Percentiles rank a stretch among this genome's conserved stretches.
Conservation (phyloP, 2,888 invertebrate species). For the Lasioglossum malachurum region DNA sequence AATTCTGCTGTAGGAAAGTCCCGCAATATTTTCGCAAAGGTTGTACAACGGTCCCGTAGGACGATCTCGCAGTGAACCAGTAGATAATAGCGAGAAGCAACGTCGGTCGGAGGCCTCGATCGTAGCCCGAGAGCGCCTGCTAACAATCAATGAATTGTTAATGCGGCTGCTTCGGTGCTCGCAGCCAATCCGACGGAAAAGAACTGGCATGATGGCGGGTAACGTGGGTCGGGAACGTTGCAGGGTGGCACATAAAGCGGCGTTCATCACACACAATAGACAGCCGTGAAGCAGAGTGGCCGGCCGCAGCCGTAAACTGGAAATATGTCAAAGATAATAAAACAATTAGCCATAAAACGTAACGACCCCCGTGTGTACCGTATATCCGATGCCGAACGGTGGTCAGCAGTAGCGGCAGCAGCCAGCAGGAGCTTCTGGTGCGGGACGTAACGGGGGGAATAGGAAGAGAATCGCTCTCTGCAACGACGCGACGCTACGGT, state of each 20-base stretch:
- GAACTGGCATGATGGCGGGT: slow-evolving; percentile 15
- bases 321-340: slow-evolving; percentile 85
- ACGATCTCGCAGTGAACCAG: background rate
- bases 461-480: slow-evolving; percentile 59
- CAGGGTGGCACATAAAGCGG: slow-evolving; percentile 80
- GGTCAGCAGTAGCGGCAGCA: slow-evolving; percentile 62
- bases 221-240: slow-evolving; percentile 47
- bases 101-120: background rate
- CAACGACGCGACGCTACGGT: slow-evolving; percentile 41
- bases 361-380: slow-evolving; percentile 83
- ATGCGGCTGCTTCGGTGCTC: background rate
- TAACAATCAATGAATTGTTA: slow-evolving; percentile 11
- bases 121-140: background rate
- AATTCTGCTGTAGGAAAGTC: background rate
- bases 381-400: slow-evolving; percentile 67
- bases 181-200: slow-evolving; percentile 27
- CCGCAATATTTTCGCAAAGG: background rate
- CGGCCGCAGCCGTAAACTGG: slow-evolving; percentile 83
- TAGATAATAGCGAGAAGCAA: background rate
- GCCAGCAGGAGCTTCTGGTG: slow-evolving; percentile 21
- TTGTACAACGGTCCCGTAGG: background rate
- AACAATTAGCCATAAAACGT: slow-evolving; percentile 85
- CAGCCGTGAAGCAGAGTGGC: slow-evolving; percentile 81
- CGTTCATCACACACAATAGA: slow-evolving; percentile 84
- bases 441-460: slow-evolving; percentile 19